Percentiles rank a stretch among this genome's conserved stretches.
phyloP scores from a whole-genome alignment of 2,113 vertebrate species.

The Strix aluco region DNA sequence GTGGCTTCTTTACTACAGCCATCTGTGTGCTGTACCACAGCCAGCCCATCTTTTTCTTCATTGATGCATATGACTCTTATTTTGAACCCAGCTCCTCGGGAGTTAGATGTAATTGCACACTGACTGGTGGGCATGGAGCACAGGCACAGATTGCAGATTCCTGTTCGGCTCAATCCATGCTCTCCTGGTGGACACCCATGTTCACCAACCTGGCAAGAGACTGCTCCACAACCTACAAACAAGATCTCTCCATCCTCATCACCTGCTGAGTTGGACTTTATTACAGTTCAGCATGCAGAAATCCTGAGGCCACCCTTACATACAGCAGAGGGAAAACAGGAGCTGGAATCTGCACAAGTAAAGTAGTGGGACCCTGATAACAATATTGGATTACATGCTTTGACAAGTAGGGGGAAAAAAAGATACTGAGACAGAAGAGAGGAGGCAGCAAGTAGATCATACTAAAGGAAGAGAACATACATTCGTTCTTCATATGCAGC shows the following conservation, averaged over 20 bases:
- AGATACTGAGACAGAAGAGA: not conserved
- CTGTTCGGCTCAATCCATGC: fast-evolving
- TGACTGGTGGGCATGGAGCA: not conserved
- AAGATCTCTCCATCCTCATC: not conserved
- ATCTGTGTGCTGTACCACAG: not conserved
- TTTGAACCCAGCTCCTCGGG: not conserved
- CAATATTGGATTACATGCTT: not conserved
- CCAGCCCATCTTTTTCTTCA: not conserved
- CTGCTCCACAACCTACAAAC: not conserved
- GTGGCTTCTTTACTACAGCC: slow-evolving; percentile 8
- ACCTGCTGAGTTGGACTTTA: not conserved
- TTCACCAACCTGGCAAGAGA: not conserved
- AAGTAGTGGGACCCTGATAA: not conserved
- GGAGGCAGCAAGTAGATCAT: not conserved
- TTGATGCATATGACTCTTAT: not conserved
- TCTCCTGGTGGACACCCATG: not conserved
- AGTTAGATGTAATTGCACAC: not conserved
- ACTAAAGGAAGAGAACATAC: not conserved
- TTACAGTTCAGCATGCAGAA: not conserved
- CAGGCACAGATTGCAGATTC: not conserved
- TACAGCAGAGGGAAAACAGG: not conserved
- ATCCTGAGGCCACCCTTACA: not conserved
- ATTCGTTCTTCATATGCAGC: not conserved
- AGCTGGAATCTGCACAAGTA: not conserved
- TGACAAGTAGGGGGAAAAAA: not conserved